A percentile compares a stretch with the other conserved stretches of the same genome.
These are phyloP conservation scores for Xiphorhynchus elegans DNA, from an alignment of 2,113 vertebrate genomes.

Conservation along the genomic window DNA sequence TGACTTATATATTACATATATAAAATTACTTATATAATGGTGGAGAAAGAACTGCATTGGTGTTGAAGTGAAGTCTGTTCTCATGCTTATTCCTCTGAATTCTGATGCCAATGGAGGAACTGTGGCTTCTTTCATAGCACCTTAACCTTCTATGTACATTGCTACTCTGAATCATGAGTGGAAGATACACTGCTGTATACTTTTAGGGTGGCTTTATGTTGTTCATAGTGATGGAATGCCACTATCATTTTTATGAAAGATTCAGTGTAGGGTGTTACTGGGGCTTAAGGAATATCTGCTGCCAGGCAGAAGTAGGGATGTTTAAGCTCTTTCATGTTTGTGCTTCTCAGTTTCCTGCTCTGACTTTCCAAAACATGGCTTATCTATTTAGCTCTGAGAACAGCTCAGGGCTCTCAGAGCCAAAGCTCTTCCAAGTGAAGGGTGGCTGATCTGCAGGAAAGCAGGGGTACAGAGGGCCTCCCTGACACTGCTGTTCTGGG, in stretches of 20 bases:
- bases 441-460: not conserved
- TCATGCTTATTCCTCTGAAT: not conserved
- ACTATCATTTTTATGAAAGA: not conserved
- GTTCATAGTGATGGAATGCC: not conserved
- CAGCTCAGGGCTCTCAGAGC: not conserved
- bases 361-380: not conserved
- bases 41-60: not conserved
- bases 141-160: accelerated
- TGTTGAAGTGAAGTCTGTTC: not conserved
- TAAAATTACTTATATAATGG: too few species aligned
- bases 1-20: accelerated
- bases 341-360: not conserved
- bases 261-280: accelerated
- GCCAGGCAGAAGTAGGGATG: not conserved
- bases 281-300: not conserved
- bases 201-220: not conserved
- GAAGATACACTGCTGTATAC: not conserved
- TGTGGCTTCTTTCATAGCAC: not conserved
- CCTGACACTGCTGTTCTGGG: not conserved
- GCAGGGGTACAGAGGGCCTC: not conserved
- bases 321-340: not conserved
- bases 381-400: not conserved
- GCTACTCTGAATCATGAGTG: not conserved
- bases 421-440: not conserved
- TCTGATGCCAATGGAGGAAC: not conserved